Conservation (phyloP, 2,113 vertebrate genomes). For the Channa argus region DNA sequence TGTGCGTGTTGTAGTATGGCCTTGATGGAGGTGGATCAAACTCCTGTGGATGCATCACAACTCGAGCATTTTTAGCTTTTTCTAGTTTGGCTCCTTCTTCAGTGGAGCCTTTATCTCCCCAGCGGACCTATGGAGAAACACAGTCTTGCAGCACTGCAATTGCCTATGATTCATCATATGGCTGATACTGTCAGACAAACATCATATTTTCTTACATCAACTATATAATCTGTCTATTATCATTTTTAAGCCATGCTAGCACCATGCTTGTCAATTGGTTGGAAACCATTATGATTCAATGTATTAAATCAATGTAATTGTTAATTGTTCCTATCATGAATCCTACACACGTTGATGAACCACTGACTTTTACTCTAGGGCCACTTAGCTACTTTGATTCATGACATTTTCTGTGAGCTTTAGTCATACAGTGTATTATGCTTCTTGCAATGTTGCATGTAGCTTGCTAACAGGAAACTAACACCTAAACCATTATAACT, state of each 20-base stretch:
- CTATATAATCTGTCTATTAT: background rate
- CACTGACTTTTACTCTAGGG: background rate
- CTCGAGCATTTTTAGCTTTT: conserved; percentile 95
- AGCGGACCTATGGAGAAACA: conserved; percentile 88
- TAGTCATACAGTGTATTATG: too few species aligned
- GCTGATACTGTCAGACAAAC: background rate
- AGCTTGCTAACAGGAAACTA: too few species aligned
- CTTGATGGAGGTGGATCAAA: conserved; percentile 85
- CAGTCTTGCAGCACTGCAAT: background rate
- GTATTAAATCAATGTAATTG: too few species aligned
- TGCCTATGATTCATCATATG: background rate
- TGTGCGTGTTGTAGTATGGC: conserved; percentile 84
- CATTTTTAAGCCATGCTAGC: background rate
- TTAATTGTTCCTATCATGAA: background rate
- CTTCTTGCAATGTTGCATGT: too few species aligned
- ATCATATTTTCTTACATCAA: background rate
- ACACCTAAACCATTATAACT: too few species aligned
- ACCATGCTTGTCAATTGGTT: too few species aligned
- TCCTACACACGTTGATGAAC: background rate
- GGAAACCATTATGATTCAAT: too few species aligned
- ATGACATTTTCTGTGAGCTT: too few species aligned
- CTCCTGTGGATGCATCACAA: conserved; percentile 93
- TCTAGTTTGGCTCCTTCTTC: conserved; percentile 98
- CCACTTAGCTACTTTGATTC: too few species aligned
- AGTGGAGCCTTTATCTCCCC: conserved; percentile 97